Base-by-base conservation (phyloP, 2,797 vertebrate species). In the Columba guinea region DNA sequence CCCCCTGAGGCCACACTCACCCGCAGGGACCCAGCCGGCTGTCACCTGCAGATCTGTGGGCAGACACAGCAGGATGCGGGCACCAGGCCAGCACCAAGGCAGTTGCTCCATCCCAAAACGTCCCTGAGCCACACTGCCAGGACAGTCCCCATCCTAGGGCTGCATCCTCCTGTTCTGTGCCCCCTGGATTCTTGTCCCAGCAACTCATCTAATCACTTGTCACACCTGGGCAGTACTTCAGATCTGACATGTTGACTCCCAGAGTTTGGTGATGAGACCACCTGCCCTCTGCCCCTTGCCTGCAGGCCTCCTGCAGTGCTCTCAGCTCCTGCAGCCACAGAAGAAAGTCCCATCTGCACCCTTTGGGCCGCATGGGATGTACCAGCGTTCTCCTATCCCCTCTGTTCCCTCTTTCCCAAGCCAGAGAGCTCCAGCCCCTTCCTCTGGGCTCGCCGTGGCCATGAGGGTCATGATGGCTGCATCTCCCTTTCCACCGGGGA, bases 221-320 rank as follows among this genome's bases (percentile, higher is more conserved):
- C 53, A 62, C 20, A 34, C 17, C 18, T 13, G 9, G 37, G 9
- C 52, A 84, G 15, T 1, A 1, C 34, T n/a, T 48, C 37, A 46
- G 27, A 11, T 35, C 37, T 48, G 55, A 22, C 35, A 10, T 7
- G 9, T 27, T 7, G 27, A 62, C 59, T 34, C 24, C 48, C 35
- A 16, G 18, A 11, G 41, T 55, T 52, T 2, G 1, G 28, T 4
- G 9, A 51, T 21, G 35, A 46, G 34, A 16, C 19, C 3, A 0
- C 7, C 23, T 3, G 0, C 17, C 48, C 20, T 11, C 53, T 26
- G 41, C n/a, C 35, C 11, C 73, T 55, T 1, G 0, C 32, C 35
- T n/a, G 5, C 0, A 1, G 32, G 32, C 13, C 37, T 22, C 5
- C 39, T 46, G 51, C 3, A 3, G 17, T 9, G 5, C 51, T 12